A percentile compares a stretch with the other conserved stretches of the same genome.
phyloP scores from a whole-genome alignment of 2,113 vertebrate genomes.

The Furnarius figulus region DNA sequence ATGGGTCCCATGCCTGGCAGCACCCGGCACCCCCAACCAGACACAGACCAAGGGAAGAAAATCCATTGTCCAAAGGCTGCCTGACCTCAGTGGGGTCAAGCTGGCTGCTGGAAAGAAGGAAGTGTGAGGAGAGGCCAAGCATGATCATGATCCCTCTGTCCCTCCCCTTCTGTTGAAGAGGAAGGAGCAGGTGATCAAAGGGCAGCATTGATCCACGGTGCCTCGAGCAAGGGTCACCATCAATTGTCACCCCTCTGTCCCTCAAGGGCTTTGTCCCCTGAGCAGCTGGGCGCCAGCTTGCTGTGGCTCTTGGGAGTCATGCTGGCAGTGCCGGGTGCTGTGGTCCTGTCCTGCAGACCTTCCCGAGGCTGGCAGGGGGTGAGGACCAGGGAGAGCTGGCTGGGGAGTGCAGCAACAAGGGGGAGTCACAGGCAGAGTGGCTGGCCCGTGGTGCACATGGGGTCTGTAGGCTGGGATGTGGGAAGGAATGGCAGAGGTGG shows the following conservation, averaged over 20 bases:
- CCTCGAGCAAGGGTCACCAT: neutral
- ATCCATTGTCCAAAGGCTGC: neutral
- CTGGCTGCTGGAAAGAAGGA: neutral
- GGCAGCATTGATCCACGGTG: neutral
- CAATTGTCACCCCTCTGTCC: no score
- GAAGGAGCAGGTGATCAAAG: slow-evolving; percentile 12
- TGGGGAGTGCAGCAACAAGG: no score
- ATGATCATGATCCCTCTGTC: rapidly evolving
- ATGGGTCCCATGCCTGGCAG: rapidly evolving
- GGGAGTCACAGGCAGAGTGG: neutral
- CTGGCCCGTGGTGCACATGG: rapidly evolving
- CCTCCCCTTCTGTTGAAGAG: neutral
- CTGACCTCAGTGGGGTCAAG: neutral
- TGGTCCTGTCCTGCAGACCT: neutral
- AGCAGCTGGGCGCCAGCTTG: neutral
- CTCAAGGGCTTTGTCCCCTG: rapidly evolving
- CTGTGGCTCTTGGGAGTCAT: rapidly evolving
- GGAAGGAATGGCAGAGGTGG: neutral
- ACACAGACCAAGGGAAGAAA: neutral
- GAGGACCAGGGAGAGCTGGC: neutral
- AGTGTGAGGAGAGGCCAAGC: neutral
- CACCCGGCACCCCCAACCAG: neutral
- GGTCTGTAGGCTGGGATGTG: neutral
- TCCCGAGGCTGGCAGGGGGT: neutral
- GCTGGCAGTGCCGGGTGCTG: rapidly evolving